Base-by-base conservation (phyloP, 1,140 invertebrate genomes). In the Tetragnatha versicolor region DNA sequence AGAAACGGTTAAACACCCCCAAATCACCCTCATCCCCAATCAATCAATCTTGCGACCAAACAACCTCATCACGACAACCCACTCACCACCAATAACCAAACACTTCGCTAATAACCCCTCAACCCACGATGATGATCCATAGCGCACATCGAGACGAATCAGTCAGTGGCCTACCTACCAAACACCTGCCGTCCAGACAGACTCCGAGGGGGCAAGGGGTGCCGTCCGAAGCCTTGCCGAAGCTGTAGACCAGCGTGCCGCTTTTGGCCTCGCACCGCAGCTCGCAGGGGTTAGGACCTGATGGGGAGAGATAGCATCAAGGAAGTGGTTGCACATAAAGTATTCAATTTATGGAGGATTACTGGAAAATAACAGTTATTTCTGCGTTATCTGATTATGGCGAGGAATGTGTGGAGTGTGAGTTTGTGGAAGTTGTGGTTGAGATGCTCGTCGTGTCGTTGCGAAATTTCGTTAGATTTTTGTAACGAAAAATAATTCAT, bases 161-260 rank as follows among this genome's bases (percentile, higher is more conserved):
- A 49, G 17, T 35, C 22, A 17, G 35, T 20, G 53, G 76, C 76
- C 37, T 68, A 81, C 83, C 82, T 83, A 87, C 87, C 83, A 83
- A 81, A 82, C 87, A 88, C 65, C 85, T 84, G 49, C 87, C 87
- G 81, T 86, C 86, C 42, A 88, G 83, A 84, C 87, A 88, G 45
- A 87, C 84, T 76, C 87, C 86, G 51, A 83, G 82, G 83, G 83
- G 81, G 82, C 87, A 88, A 63, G 85, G 86, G 35, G 87, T 87
- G 27, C 87, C 87, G 80, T 88, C 86, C 27, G 85, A 79, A 17
- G 87, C 86, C 80, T 85, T 85, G 27, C 84, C 83, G 42, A 82
- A 82, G 42, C 79, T 61, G 47, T 82, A 82, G n/a, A 69, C 61
- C 42, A 82, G 55, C 10, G 73, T 66, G 20, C 77, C 79, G 4